Base-by-base conservation (phyloP, 2,797 vertebrate species). In the Strix occidentalis region DNA sequence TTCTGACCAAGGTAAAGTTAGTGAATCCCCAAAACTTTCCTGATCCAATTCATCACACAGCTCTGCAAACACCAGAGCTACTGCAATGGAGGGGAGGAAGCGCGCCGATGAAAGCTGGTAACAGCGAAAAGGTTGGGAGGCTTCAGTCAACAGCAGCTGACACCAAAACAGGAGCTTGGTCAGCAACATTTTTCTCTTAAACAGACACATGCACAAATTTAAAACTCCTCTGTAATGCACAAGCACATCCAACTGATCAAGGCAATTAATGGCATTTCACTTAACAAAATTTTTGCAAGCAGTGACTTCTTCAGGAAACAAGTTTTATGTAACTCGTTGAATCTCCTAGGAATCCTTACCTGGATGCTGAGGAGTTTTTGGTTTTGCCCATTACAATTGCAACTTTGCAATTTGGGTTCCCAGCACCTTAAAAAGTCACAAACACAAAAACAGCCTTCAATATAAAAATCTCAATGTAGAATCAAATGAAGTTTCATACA, bases 341-440 rank as follows among this genome's bases (percentile, higher is more conserved):
- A 9, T 45, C 10, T 74, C 57, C 21, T 14, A 28, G 19, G 50
- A 89, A 91, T 86, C 90, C 92, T 96, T 98, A 98, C 98, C 98
- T 98, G 95, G 95, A 95, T 63, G 56, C 84, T 46, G 97, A 96
- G 28, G 97, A 71, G 78, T 58, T 94, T 87, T 93, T 90, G 87
- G 97, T 99, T 98, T 97, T 99, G 97, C 98, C 99, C 99, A 99
- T 98, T 94, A 99, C 99, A 95, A 99, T 97, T 8, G 98, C 98
- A n/a, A 99, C 93, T 97, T 98, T 98, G 94, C 98, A 99, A 5
- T 98, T 97, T 2, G 98, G 98, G 80, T 98, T 98, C 20, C 99
- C 99, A 93, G 99, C 99, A 96, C 99, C 99, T 99, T 97, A 54
- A 96, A 95, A 57, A 31, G 80, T 39, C 82, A 79, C 10, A 92